These are phyloP conservation scores for Tachina lurida DNA, from an alignment of 2,888 invertebrate species.

Conservation along the genomic window DNA sequence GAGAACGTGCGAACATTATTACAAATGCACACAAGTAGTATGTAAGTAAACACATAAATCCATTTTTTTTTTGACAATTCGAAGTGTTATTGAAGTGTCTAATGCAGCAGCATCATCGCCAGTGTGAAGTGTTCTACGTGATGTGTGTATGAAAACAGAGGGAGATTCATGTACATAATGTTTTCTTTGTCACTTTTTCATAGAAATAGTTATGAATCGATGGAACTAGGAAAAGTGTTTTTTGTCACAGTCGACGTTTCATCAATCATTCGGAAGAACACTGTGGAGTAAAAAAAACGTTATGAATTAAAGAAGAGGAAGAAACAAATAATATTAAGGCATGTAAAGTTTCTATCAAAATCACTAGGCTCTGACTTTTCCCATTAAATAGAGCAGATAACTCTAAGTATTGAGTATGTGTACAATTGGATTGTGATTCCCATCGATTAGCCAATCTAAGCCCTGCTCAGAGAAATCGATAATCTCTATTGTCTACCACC, in stretches of 20 bases:
- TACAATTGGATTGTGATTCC: no score
- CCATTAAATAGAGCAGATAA: no score
- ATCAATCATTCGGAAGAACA: background rate
- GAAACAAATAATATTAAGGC: background rate
- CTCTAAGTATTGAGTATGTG: no score
- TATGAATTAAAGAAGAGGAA: background rate
- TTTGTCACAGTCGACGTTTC: conserved; percentile 20
- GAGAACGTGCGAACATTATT: conserved; percentile 34
- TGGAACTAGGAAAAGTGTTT: conserved; percentile 34
- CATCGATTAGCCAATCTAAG: no score
- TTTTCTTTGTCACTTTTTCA: background rate
- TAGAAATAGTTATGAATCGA: conserved; percentile 20
- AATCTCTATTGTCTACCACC: no score
- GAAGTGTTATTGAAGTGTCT: conserved; percentile 54
- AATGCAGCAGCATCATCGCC: conserved; percentile 42
- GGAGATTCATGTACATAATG: conserved; percentile 4
- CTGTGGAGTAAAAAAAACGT: background rate
- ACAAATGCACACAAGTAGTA: background rate
- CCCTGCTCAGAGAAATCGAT: no score
- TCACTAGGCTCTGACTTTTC: no score
- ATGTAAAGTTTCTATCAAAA: no score
- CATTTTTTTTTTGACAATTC: conserved; percentile 31
- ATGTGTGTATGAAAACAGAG: conserved; percentile 49
- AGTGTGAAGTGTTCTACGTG: conserved; percentile 55
- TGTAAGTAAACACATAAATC: background rate